Evolutionary conservation across 1,140 invertebrate species (phyloP).

Genomic region (Triops longicaudatus): DNA sequence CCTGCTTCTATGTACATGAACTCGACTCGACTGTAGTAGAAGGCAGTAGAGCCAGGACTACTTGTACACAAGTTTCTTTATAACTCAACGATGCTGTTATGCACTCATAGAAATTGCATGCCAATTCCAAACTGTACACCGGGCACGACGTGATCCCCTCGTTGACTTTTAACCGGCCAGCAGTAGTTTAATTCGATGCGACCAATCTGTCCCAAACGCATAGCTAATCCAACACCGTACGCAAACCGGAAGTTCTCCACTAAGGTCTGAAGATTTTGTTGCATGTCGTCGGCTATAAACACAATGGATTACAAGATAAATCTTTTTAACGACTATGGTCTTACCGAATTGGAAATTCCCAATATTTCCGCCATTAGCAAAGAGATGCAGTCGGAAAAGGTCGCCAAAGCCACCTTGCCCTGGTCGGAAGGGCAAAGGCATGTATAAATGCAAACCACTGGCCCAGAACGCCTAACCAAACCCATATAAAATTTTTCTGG

Average conservation of each 20-base stretch:
- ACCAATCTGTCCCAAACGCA: slow-evolving; percentile 65
- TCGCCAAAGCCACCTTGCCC: slow-evolving; percentile 64
- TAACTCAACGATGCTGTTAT: neutral
- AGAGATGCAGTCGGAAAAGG: slow-evolving; percentile 70
- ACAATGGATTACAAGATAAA: neutral
- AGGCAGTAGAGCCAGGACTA: slow-evolving; percentile 6
- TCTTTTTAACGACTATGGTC: neutral
- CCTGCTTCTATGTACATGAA: neutral
- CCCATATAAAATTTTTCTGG: neutral
- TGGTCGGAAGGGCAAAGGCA: slow-evolving; percentile 72
- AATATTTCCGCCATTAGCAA: slow-evolving; percentile 73
- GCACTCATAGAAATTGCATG: slow-evolving; percentile 51
- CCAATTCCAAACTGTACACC: slow-evolving; percentile 65
- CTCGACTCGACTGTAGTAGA: neutral
- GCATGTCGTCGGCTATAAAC: slow-evolving; percentile 35
- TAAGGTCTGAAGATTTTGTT: slow-evolving; percentile 35
- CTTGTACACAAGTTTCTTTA: neutral
- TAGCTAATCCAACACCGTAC: slow-evolving; percentile 62
- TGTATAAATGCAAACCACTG: slow-evolving; percentile 66
- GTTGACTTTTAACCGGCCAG: slow-evolving; percentile 50
- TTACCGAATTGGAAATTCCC: slow-evolving; percentile 48
- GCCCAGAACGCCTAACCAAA: slow-evolving; percentile 62
- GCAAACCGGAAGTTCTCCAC: slow-evolving; percentile 45
- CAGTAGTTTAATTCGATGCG: slow-evolving; percentile 80
- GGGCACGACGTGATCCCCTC: slow-evolving; percentile 45